phyloP scores from a whole-genome alignment of 1,140 invertebrate species.

The Eueides isabella region DNA sequence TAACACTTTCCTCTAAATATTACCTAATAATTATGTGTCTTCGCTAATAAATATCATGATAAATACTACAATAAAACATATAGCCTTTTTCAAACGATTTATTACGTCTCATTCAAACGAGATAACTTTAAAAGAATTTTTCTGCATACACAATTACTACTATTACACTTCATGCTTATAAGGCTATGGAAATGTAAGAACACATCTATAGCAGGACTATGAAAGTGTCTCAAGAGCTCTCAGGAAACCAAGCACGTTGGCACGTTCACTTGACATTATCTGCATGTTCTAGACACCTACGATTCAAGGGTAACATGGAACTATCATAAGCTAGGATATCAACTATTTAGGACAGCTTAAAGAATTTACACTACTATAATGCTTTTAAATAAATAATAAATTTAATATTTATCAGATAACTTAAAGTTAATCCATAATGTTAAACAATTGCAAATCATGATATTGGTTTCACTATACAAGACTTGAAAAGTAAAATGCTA shows the following conservation, averaged over 20 bases:
- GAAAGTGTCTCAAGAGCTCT: conserved; percentile 48
- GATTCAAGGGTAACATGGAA: conserved; percentile 32
- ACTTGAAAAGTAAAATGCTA: too few relatives aligned
- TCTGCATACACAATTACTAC: not conserved
- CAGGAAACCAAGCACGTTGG: conserved; percentile 47
- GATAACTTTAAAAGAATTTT: not conserved
- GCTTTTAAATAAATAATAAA: too few relatives aligned
- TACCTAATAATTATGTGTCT: too few relatives aligned
- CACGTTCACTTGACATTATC: conserved; percentile 43
- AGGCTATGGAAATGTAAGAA: not conserved
- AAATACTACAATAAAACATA: too few relatives aligned
- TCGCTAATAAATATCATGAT: too few relatives aligned
- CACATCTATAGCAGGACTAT: conserved; percentile 33
- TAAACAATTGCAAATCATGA: too few relatives aligned
- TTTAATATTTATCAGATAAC: not conserved
- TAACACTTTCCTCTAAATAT: too few relatives aligned
- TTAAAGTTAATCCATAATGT: not conserved
- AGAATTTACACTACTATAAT: not conserved
- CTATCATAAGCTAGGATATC: conserved; percentile 17
- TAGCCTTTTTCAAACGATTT: too few relatives aligned
- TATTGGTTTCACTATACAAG: too few relatives aligned
- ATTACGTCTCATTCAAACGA: too few relatives aligned
- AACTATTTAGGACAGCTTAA: not conserved
- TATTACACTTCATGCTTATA: not conserved
- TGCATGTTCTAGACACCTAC: conserved; percentile 40